A percentile compares a stretch with the other conserved stretches of the same genome.
Conservation (phyloP, 2,797 vertebrate genomes). For the Eremophila alpestris region DNA sequence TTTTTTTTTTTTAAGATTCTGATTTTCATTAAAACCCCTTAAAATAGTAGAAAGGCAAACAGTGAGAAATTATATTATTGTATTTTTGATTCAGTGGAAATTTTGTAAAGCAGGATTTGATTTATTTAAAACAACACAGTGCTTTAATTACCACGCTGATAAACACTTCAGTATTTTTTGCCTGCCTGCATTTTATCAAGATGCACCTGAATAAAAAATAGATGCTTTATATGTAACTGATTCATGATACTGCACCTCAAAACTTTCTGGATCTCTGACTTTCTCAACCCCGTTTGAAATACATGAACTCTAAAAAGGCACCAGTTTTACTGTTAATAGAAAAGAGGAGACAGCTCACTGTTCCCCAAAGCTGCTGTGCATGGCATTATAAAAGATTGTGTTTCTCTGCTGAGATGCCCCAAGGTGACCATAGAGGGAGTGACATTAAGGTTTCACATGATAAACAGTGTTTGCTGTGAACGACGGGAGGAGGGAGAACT, state of each 20-base stretch:
- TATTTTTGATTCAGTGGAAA: not conserved
- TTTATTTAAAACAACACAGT: not conserved
- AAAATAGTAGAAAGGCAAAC: not conserved
- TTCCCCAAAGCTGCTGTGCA: not conserved
- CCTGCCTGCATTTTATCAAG: not conserved
- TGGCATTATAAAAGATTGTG: not conserved
- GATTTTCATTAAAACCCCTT: not conserved
- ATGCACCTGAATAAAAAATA: not conserved
- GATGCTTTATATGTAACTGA: not conserved
- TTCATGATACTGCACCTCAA: not conserved
- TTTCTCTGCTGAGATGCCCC: not conserved
- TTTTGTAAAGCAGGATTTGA: not conserved
- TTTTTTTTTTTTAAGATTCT: not conserved
- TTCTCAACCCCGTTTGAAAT: not conserved
- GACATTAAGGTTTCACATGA: not conserved
- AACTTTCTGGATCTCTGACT: not conserved
- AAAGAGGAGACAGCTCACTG: not conserved
- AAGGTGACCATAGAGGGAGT: not conserved
- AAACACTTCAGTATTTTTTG: not conserved
- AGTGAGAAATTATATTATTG: fast-evolving
- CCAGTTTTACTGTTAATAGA: not conserved
- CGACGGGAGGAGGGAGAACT: not conserved
- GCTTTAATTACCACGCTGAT: not conserved
- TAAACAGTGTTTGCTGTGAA: not conserved
- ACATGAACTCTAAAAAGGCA: not conserved